Percentiles rank a stretch among this genome's conserved stretches.
These are phyloP conservation scores for Ariolimax columbianus DNA, from an alignment of 2,888 invertebrate species.

Conservation along the genomic window DNA sequence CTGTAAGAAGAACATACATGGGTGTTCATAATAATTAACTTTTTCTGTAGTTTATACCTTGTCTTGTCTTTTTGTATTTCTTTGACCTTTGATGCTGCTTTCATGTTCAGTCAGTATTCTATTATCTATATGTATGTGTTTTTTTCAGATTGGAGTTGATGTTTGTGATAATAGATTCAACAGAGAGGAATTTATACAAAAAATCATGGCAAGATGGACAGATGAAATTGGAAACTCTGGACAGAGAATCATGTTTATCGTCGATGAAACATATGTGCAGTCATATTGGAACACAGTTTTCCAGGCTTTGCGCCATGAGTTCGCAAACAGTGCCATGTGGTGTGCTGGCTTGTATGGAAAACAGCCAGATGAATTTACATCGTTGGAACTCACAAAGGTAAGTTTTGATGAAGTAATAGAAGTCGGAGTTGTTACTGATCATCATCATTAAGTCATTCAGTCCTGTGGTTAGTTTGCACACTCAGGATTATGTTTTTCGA, in stretches of 20 bases:
- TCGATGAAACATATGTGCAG: conserved; percentile 56
- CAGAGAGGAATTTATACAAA: conserved; percentile 21
- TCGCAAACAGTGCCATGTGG: conserved; percentile 47
- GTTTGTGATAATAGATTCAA: conserved; percentile 33
- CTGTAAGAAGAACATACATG: too few relatives aligned
- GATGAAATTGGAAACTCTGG: conserved; percentile 26
- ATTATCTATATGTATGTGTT: not conserved
- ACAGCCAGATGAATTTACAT: conserved; percentile 42
- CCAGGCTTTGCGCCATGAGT: conserved; percentile 28
- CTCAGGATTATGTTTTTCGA: too few relatives aligned
- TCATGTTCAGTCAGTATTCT: not conserved
- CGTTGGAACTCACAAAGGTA: conserved; percentile 38
- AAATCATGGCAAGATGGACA: conserved; percentile 22
- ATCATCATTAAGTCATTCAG: too few relatives aligned
- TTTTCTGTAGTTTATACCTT: too few relatives aligned
- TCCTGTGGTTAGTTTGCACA: too few relatives aligned
- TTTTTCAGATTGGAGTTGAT: conserved; percentile 31
- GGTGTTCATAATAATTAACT: too few relatives aligned
- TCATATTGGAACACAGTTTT: conserved; percentile 53
- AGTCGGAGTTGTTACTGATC: too few relatives aligned
- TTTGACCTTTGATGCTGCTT: too few relatives aligned
- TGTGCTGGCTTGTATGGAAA: conserved; percentile 55
- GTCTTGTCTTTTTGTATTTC: too few relatives aligned
- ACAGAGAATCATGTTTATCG: conserved; percentile 48
- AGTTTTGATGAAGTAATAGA: too few relatives aligned